These are phyloP conservation scores for Solenodon paradoxus DNA, from an alignment of 2,113 vertebrate species.

Conservation along the genomic window DNA sequence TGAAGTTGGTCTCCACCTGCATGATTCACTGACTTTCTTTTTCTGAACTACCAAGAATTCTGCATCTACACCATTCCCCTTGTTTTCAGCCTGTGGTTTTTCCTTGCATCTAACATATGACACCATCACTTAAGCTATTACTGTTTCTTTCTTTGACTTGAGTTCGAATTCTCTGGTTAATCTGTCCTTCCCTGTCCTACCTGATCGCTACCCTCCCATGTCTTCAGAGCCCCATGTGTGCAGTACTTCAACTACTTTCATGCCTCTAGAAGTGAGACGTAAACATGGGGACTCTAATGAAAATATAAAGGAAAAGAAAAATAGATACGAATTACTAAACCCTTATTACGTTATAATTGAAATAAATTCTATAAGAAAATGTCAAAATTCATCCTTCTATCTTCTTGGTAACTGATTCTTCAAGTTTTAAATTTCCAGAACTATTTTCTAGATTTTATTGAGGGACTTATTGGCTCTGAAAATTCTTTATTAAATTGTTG, in stretches of 20 bases:
- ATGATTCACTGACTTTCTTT: background rate
- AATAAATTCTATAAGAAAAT: background rate
- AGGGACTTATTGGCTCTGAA: slow-evolving; percentile 65
- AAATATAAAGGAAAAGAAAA: background rate
- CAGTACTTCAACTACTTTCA: background rate
- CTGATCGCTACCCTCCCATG: background rate
- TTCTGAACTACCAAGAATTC: background rate
- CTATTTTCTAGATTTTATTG: slow-evolving; percentile 14
- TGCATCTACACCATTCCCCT: background rate
- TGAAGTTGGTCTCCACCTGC: background rate
- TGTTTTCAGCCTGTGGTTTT: background rate
- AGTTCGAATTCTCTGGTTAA: background rate
- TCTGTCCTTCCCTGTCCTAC: background rate
- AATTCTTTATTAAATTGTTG: slow-evolving; percentile 60
- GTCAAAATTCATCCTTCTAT: background rate
- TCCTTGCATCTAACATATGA: background rate
- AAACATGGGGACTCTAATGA: background rate
- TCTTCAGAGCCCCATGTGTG: background rate
- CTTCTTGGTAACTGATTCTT: slow-evolving; percentile 57
- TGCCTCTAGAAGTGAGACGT: background rate
- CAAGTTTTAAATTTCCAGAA: background rate
- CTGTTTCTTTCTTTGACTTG: background rate
- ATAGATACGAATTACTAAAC: background rate
- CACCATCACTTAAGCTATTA: background rate
- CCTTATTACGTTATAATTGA: background rate